A percentile compares a stretch with the other conserved stretches of the same genome.
phyloP scores from a whole-genome alignment of 1,140 invertebrate species.

The Eufriesea mexicana region DNA sequence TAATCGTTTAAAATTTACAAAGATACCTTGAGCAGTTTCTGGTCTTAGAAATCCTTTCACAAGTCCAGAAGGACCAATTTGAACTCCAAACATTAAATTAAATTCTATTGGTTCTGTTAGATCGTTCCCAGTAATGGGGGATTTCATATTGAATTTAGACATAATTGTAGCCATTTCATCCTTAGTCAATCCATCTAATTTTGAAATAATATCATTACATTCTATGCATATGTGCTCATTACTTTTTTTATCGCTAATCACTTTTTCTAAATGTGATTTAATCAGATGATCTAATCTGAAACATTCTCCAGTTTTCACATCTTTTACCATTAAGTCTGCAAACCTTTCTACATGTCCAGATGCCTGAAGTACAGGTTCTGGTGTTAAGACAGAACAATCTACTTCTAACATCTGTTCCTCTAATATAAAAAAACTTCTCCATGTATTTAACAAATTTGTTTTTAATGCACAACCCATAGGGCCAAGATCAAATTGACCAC shows the following conservation, averaged over 20 bases:
- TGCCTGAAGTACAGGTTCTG: constrained; percentile 97
- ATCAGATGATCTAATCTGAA: constrained; percentile 99
- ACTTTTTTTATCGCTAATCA: constrained; percentile 92
- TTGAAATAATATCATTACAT: constrained; percentile 91
- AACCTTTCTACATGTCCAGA: constrained; percentile 99
- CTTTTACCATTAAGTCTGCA: constrained; percentile 99
- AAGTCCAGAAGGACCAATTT: constrained; percentile 97
- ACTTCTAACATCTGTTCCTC: constrained; percentile 99
- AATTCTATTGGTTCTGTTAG: constrained; percentile 97
- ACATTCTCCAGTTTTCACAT: constrained; percentile 97
- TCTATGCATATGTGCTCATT: constrained; percentile 87
- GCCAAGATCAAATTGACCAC: constrained; percentile 97
- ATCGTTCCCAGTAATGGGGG: constrained; percentile 96
- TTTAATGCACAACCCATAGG: constrained; percentile 99
- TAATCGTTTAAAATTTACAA: constrained; percentile 98
- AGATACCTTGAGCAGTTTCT: constrained; percentile 99
- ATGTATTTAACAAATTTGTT: constrained; percentile 95
- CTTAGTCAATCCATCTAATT: constrained; percentile 93
- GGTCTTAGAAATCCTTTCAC: constrained; percentile 97
- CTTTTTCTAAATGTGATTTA: constrained; percentile 96
- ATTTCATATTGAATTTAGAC: constrained; percentile 95
- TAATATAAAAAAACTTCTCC: constrained; percentile 98
- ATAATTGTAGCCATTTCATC: constrained; percentile 94
- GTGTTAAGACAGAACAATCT: constrained; percentile 98
- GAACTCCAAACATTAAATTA: constrained; percentile 99